These are phyloP conservation scores for Ophonus ardosiacus DNA, from an alignment of 2,888 invertebrate species.

Conservation along the genomic window DNA sequence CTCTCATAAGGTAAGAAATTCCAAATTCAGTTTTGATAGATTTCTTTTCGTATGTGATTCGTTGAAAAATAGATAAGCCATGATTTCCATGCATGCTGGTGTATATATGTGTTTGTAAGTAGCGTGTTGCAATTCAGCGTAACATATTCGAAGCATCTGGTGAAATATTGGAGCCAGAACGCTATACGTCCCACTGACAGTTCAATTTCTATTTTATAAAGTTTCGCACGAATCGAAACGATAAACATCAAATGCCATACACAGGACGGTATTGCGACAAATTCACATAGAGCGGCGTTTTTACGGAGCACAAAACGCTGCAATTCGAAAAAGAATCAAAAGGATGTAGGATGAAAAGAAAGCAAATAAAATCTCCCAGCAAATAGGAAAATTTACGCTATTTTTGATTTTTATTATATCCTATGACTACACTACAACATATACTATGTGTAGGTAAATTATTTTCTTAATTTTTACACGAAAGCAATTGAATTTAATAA, in stretches of 20 bases:
- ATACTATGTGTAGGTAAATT: too few relatives aligned
- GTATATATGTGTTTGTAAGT: conserved; percentile 8
- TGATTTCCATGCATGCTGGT: not conserved
- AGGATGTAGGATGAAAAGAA: not conserved
- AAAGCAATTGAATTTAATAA: too few relatives aligned
- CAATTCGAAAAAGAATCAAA: not conserved
- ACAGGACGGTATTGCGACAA: conserved; percentile 13
- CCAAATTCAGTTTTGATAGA: not conserved
- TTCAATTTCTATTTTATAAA: conserved; percentile 56
- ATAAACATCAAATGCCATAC: conserved; percentile 47
- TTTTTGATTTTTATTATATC: not conserved
- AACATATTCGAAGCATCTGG: conserved; percentile 37
- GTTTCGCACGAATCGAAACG: conserved; percentile 50
- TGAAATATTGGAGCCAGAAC: conserved; percentile 45
- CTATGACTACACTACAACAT: too few relatives aligned
- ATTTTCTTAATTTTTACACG: too few relatives aligned
- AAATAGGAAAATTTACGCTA: not conserved
- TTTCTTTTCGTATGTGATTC: not conserved
- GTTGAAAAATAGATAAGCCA: not conserved
- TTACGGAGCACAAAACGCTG: not conserved
- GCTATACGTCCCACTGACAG: conserved; percentile 47
- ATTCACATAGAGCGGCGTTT: not conserved
- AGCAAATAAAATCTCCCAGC: not conserved
- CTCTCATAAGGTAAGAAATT: not conserved
- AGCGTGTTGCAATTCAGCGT: conserved; percentile 32